A percentile compares a stretch with the other conserved stretches of the same genome.
Evolutionary conservation across 2,888 invertebrate genomes (phyloP).

Genomic region (Drosophila mimetica): DNA sequence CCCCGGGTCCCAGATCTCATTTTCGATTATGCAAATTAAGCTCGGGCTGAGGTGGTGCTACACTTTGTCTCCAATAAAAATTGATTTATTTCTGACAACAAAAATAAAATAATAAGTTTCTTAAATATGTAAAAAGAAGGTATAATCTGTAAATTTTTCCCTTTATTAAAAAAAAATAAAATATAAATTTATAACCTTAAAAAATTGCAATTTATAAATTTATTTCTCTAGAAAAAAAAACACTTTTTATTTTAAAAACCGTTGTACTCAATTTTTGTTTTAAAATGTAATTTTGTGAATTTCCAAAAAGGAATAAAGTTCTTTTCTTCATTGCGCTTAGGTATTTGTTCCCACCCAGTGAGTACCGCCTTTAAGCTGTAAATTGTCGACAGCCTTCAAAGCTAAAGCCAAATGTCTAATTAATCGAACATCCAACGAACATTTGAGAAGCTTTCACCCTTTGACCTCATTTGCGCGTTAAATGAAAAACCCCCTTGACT

Average conservation of each 20-base stretch:
- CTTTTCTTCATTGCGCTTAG: not conserved
- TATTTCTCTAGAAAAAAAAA: too few species aligned
- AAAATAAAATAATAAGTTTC: too few species aligned
- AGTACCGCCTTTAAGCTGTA: slow-evolving; percentile 1
- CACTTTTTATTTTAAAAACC: too few species aligned
- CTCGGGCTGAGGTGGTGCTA: not conserved
- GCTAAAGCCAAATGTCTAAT: slow-evolving; percentile 57
- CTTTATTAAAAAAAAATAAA: too few species aligned
- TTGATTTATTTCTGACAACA: slow-evolving; percentile 1
- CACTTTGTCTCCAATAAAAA: not conserved
- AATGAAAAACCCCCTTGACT: slow-evolving; percentile 65
- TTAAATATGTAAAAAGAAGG: not conserved
- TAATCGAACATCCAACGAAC: slow-evolving; percentile 61
- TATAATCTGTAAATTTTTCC: too few species aligned
- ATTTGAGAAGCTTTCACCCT: slow-evolving; percentile 27
- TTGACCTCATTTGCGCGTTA: slow-evolving; percentile 61
- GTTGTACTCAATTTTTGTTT: too few species aligned
- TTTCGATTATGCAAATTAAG: slow-evolving; percentile 38
- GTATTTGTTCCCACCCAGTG: not conserved
- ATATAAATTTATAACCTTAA: too few species aligned
- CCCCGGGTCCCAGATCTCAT: slow-evolving; percentile 6
- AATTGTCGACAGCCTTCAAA: slow-evolving; percentile 2
- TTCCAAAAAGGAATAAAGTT: not conserved
- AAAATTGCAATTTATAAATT: too few species aligned
- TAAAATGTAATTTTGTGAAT: too few species aligned